Base-by-base conservation (phyloP, 1,140 invertebrate genomes). In the Patella vulgata region DNA sequence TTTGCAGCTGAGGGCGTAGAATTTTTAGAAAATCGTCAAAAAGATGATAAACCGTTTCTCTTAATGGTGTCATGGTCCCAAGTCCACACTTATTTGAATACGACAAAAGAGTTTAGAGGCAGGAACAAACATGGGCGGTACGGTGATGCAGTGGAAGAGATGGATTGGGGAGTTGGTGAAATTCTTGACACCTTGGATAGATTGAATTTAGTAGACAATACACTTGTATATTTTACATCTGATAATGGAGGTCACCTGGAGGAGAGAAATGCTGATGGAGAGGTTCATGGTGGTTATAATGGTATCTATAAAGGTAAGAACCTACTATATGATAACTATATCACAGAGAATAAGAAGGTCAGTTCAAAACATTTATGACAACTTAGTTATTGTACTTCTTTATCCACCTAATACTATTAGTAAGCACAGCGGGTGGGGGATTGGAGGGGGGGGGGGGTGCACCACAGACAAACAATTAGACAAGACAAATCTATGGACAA, bases 121-220 rank as follows among this genome's bases (percentile, higher is more conserved):
- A 68, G 63, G 12, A 74, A 65, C 14, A 50, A 65, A 55, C 69
- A 78, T 48, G 79, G 78, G n/a, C 61, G 59, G 8, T 87, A 86
- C 72, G 85, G 85, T 11, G 85, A 86, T 70, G 77, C 82, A 5
- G 70, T 87, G 6, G 66, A 73, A 61, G 85, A 87, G 68, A 48
- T 86, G 25, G 86, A 87, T 65, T 78, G 80, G 69, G 78, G 76
- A 6, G 82, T 86, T 53, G 85, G 84, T 0, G 58, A 74, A 36
- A 84, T 87, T 19, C 30, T 86, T 46, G 59, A 79, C 2, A 66
- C 69, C 6, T 50, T 87, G 17, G 63, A 71, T 2, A 39, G 43
- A 5, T 36, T 48, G 56, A 51, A 51, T 14, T 28, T 21, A 11
- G 12, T 19, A 11, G 51, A 61, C 50, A 54, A 61, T 51, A 52